Evolutionary conservation across 2,113 vertebrate species (phyloP).

Genomic region (Pardalotus punctatus): DNA sequence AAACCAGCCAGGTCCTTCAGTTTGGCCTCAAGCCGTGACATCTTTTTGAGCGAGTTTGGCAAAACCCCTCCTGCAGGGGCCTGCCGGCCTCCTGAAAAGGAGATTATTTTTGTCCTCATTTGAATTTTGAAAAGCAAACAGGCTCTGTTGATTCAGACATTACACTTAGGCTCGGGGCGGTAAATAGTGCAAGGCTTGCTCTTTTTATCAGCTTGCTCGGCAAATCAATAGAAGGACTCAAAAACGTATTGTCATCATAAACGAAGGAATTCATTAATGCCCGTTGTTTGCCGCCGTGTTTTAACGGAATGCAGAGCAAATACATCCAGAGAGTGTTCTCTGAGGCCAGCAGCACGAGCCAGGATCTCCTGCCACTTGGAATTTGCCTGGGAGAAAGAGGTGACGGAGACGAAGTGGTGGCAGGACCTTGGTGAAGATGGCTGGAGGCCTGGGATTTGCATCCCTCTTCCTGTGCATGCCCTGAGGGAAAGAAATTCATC

Average conservation of each 20-base stretch:
- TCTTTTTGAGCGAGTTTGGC: neutral
- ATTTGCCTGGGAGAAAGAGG: neutral
- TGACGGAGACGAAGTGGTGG: neutral
- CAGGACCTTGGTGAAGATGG: neutral
- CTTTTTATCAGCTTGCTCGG: constrained; percentile 51
- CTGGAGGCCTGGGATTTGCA: neutral
- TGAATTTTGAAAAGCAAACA: constrained; percentile 30
- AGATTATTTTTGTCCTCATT: neutral
- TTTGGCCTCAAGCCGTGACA: neutral
- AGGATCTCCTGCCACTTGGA: neutral
- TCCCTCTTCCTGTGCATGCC: neutral
- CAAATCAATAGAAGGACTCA: constrained; percentile 51
- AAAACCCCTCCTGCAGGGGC: neutral
- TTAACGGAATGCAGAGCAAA: constrained; percentile 59
- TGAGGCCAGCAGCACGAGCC: neutral
- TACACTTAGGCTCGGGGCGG: neutral
- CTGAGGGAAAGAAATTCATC: neutral
- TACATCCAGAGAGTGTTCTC: neutral
- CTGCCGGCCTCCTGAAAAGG: neutral
- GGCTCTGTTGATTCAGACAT: constrained; percentile 44
- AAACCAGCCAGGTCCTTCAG: neutral
- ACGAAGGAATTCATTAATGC: constrained; percentile 59
- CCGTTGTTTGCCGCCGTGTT: constrained; percentile 7
- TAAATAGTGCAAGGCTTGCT: constrained; percentile 68
- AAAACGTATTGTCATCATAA: constrained; percentile 54